phyloP scores from a whole-genome alignment of 2,888 invertebrate species.

The Machimus rusticus region DNA sequence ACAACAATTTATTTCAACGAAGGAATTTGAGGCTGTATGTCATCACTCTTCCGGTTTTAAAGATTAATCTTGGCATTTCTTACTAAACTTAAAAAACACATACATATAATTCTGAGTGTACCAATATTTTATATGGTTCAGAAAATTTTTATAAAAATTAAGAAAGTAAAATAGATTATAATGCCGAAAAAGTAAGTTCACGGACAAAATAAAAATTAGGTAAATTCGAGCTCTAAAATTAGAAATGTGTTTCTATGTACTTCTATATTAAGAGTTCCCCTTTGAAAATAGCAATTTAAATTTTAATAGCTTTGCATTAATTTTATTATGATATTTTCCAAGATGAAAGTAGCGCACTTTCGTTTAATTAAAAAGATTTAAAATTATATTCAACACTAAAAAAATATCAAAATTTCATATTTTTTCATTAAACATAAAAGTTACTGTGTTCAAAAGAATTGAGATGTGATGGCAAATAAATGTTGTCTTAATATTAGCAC shows the following conservation, averaged over 20 bases:
- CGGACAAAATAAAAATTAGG: neutral
- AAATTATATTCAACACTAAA: neutral
- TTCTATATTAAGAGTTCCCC: neutral
- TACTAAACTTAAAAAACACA: neutral
- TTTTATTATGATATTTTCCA: neutral
- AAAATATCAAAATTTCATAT: neutral
- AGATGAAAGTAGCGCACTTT: neutral
- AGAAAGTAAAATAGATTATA: neutral
- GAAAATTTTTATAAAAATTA: neutral
- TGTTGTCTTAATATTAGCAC: conserved; percentile 1
- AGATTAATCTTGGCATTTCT: neutral
- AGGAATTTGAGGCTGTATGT: neutral
- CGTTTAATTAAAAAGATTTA: neutral
- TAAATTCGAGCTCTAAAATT: neutral
- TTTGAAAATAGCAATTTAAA: neutral
- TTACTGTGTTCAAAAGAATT: neutral
- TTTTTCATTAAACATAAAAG: neutral
- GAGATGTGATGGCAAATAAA: neutral
- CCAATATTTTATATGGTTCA: neutral
- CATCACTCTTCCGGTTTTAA: neutral
- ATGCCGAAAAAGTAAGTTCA: neutral
- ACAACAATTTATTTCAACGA: neutral
- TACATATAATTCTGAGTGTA: too few relatives aligned
- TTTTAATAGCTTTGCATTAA: neutral
- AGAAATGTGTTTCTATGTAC: neutral